Percentiles rank a stretch among this genome's conserved stretches.
These are phyloP conservation scores for Chromoteleia sp. DNA, from an alignment of 2,888 invertebrate species.

Conservation along the genomic window DNA sequence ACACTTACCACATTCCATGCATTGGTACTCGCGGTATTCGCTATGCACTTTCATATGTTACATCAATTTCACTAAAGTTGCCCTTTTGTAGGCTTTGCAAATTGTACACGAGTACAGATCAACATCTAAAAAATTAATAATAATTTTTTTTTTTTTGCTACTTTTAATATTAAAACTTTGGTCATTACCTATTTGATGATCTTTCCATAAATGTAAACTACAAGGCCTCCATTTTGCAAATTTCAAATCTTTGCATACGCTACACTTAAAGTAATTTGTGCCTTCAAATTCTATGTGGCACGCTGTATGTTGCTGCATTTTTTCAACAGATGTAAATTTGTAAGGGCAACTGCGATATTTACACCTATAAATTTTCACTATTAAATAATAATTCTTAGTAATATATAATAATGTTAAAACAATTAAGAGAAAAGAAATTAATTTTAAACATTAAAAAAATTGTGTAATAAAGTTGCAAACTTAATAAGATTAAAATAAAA, in stretches of 20 bases:
- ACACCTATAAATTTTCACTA: slow-evolving; percentile 83
- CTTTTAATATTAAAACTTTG: background rate
- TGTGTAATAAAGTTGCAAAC: too few species aligned
- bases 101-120: slow-evolving; percentile 87
- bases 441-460: too few species aligned
- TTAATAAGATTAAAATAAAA: too few species aligned
- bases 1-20: slow-evolving; percentile 86
- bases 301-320: slow-evolving; percentile 85
- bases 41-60: slow-evolving; percentile 88
- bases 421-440: too few species aligned
- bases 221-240: slow-evolving; percentile 88
- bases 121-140: slow-evolving; percentile 82
- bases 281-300: slow-evolving; percentile 85
- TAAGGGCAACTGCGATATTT: slow-evolving; percentile 86
- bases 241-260: slow-evolving; percentile 85
- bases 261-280: slow-evolving; percentile 85
- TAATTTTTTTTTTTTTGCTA: background rate
- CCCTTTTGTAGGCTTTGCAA: slow-evolving; percentile 86
- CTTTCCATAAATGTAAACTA: slow-evolving; percentile 89
- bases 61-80: slow-evolving; percentile 86
- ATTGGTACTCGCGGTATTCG: slow-evolving; percentile 85
- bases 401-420: too few species aligned
- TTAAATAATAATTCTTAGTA: too few species aligned
- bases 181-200: slow-evolving; percentile 86
- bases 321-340: slow-evolving; percentile 84